These are phyloP conservation scores for Cryptotermes secundus DNA, from an alignment of 1,140 invertebrate species.

Conservation along the genomic window DNA sequence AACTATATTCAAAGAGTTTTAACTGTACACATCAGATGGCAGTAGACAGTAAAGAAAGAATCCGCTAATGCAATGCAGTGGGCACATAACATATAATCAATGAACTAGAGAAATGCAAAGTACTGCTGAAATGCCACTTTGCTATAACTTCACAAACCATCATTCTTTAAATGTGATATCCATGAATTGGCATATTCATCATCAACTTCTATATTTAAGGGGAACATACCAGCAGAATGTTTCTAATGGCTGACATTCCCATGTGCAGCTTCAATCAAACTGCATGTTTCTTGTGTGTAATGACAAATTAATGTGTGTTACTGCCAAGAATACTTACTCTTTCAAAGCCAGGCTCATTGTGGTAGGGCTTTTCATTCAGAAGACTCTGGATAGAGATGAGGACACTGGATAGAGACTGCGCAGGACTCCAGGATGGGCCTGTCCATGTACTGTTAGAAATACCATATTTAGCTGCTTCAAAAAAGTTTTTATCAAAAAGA, in stretches of 20 bases:
- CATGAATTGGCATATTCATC: too few relatives aligned
- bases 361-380: constrained; percentile 62
- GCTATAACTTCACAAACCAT: too few relatives aligned
- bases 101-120: too few relatives aligned
- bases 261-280: neutral
- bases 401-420: constrained; percentile 56
- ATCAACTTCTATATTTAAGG: too few relatives aligned
- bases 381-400: constrained; percentile 62
- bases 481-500: too few relatives aligned
- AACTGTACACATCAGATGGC: too few relatives aligned
- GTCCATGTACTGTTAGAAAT: constrained; percentile 56
- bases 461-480: neutral
- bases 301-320: neutral
- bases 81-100: too few relatives aligned
- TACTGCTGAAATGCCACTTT: too few relatives aligned
- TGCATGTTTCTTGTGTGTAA: neutral
- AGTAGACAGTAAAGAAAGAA: too few relatives aligned
- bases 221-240: neutral
- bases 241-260: neutral
- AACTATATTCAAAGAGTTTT: too few relatives aligned
- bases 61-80: too few relatives aligned
- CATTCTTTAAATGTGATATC: too few relatives aligned
- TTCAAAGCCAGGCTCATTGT: constrained; percentile 61
- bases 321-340: constrained; percentile 21
- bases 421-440: constrained; percentile 61